These are phyloP conservation scores for Microplitis mediator DNA, from an alignment of 1,140 invertebrate genomes.

Conservation along the genomic window DNA sequence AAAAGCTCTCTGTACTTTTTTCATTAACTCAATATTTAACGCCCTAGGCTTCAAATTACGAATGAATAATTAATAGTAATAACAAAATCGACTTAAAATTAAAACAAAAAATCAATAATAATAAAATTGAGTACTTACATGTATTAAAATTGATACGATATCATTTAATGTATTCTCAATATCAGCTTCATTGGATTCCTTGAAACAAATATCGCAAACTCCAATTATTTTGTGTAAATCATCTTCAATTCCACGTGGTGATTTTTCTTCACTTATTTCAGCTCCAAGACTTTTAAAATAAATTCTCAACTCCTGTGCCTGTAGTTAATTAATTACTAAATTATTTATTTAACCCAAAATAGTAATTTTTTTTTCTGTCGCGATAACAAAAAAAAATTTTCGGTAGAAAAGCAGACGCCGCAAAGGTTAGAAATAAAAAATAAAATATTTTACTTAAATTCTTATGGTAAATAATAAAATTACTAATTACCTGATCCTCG, in stretches of 20 bases:
- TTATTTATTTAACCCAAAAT: background rate
- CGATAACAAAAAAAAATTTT: too few relatives aligned
- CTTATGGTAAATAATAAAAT: slow-evolving; percentile 1
- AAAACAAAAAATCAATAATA: slow-evolving; percentile 2
- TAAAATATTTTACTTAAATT: background rate
- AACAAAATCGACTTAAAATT: slow-evolving; percentile 14
- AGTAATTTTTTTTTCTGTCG: too few relatives aligned
- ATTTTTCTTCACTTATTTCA: slow-evolving; percentile 89
- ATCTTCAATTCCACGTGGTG: slow-evolving; percentile 87
- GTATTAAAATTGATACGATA: slow-evolving; percentile 92
- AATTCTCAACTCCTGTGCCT: slow-evolving; percentile 83
- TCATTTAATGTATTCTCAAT: slow-evolving; percentile 85
- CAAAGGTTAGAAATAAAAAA: background rate
- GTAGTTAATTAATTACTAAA: background rate
- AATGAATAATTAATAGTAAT: background rate
- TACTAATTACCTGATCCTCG: slow-evolving; percentile 74
- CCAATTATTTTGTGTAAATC: slow-evolving; percentile 94
- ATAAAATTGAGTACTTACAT: slow-evolving; percentile 66
- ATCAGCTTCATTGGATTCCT: slow-evolving; percentile 79
- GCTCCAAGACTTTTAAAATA: slow-evolving; percentile 91
- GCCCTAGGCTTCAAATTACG: too few relatives aligned
- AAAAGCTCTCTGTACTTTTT: too few relatives aligned
- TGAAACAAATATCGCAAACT: slow-evolving; percentile 90
- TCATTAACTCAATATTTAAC: too few relatives aligned
- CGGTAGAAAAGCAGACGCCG: background rate